These are phyloP conservation scores for Anguilla anguilla DNA, from an alignment of 2,797 vertebrate species.

Conservation along the genomic window DNA sequence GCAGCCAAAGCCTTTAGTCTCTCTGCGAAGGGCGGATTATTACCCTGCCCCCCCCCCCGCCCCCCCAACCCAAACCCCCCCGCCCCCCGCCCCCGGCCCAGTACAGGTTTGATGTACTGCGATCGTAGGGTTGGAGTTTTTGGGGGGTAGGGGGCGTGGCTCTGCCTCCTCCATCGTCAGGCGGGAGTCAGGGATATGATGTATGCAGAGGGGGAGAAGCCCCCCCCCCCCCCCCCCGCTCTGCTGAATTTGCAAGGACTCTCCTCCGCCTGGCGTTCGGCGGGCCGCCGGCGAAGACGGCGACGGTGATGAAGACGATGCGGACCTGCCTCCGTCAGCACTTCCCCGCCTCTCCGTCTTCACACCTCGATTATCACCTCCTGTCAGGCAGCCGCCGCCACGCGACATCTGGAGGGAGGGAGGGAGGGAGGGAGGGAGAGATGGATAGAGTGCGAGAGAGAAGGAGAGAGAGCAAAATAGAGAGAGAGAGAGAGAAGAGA, in stretches of 20 bases:
- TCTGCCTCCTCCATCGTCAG: too few relatives aligned
- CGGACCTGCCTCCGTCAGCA: not conserved
- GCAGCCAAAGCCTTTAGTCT: not conserved
- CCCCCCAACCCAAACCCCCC: not conserved
- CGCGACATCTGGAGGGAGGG: not conserved
- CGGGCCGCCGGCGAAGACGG: not conserved
- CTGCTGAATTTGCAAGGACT: not conserved
- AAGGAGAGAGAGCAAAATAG: too few relatives aligned
- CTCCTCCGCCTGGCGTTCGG: not conserved
- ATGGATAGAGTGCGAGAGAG: too few relatives aligned
- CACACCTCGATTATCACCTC: constrained; percentile 7
- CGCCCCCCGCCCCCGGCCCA: not conserved
- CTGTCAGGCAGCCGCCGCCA: not conserved
- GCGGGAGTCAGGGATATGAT: not conserved
- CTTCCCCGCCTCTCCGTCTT: not conserved
- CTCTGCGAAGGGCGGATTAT: not conserved
- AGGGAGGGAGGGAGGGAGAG: not conserved
- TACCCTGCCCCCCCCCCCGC: not conserved
- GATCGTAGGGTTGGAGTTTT: not conserved
- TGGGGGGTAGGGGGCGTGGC: not conserved
- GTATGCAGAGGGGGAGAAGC: not conserved
- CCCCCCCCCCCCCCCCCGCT: too few relatives aligned
- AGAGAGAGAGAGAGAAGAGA: too few relatives aligned
- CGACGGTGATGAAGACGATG: not conserved
- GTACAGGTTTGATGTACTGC: not conserved